phyloP scores from a whole-genome alignment of 2,888 invertebrate genomes.

The Cecidostiba fungosa region DNA sequence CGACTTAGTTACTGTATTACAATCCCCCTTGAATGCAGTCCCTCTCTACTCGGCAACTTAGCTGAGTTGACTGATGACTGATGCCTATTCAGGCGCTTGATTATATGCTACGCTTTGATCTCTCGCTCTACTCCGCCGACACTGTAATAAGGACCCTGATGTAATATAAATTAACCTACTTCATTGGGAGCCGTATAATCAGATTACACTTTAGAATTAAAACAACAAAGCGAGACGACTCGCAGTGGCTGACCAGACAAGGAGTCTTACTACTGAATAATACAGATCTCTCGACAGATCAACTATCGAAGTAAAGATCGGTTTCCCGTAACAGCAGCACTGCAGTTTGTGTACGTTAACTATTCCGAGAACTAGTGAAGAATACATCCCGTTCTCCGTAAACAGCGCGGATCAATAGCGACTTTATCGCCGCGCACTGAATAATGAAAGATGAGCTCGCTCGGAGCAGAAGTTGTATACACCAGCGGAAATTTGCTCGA shows the following conservation, averaged over 20 bases:
- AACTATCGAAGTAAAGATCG: background rate
- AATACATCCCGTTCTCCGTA: background rate
- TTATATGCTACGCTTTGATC: constrained; percentile 16
- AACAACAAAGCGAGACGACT: background rate
- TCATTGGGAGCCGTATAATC: too few species aligned
- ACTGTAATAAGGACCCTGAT: too few species aligned
- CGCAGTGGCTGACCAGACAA: background rate
- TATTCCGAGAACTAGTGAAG: background rate
- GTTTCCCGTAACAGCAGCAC: background rate
- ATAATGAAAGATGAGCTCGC: background rate
- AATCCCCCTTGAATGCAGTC: constrained; percentile 18
- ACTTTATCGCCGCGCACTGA: background rate
- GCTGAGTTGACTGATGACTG: background rate
- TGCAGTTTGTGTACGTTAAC: background rate
- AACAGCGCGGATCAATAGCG: background rate
- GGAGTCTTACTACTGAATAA: background rate
- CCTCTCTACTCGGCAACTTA: background rate
- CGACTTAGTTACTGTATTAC: constrained; percentile 8
- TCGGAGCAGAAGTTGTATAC: too few species aligned
- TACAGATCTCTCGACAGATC: background rate
- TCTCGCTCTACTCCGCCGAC: too few species aligned
- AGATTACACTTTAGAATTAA: too few species aligned
- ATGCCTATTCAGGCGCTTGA: background rate
- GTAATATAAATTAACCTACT: too few species aligned
- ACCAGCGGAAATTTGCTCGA: too few species aligned